Evolutionary conservation across 2,113 vertebrate genomes (phyloP).

Genomic region (Callaeas wilsoni): DNA sequence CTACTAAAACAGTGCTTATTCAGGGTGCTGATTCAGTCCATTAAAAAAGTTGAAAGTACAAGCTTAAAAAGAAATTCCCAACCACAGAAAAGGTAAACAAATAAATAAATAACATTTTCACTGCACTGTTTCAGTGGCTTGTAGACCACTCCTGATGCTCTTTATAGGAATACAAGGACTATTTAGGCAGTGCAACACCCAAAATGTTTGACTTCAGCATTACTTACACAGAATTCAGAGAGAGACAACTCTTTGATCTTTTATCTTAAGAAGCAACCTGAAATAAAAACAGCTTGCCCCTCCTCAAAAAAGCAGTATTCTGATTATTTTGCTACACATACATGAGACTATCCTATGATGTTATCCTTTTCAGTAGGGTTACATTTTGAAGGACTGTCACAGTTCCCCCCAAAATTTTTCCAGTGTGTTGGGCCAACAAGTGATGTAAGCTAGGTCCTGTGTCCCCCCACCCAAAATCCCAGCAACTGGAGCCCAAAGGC

Average conservation of each 20-base stretch:
- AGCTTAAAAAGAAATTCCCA: not conserved
- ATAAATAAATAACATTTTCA: not conserved
- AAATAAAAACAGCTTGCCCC: constrained; percentile 1
- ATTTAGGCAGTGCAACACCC: constrained; percentile 43
- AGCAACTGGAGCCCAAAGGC: not conserved
- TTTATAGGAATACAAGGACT: not conserved
- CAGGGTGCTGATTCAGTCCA: not conserved
- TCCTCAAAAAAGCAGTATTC: not conserved
- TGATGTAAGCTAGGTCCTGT: not conserved
- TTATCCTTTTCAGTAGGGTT: not conserved
- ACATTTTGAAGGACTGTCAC: not conserved
- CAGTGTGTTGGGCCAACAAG: not conserved
- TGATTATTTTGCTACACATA: not conserved
- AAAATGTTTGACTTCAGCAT: not conserved
- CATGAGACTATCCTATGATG: not conserved
- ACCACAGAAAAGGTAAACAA: not conserved
- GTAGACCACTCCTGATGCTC: not conserved
- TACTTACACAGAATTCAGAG: constrained; percentile 35
- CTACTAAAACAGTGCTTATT: constrained; percentile 10
- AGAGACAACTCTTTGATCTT: not conserved
- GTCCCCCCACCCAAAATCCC: not conserved
- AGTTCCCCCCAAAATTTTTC: not conserved
- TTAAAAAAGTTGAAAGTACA: constrained; percentile 23
- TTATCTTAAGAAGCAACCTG: constrained; percentile 7
- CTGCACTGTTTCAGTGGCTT: constrained; percentile 31